Conservation (phyloP, 2,797 vertebrate species). For the Eurystomus glaucurus region DNA sequence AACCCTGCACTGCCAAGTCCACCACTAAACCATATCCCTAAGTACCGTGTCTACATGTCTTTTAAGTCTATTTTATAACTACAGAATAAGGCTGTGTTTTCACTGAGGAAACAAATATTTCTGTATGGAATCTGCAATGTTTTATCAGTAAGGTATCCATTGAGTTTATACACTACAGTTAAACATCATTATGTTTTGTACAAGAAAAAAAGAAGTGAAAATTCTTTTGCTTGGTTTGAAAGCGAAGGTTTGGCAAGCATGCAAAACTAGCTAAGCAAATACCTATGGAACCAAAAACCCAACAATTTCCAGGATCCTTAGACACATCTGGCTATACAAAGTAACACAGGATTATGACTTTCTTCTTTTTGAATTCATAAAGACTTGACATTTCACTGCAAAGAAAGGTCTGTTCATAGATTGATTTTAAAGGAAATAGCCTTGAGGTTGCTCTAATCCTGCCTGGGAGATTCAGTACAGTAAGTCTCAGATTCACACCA, state of each 20-base stretch:
- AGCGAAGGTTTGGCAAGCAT: background rate
- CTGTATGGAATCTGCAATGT: background rate
- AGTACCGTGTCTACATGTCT: rapidly evolving
- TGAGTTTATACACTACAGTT: background rate
- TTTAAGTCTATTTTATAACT: background rate
- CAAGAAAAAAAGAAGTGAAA: background rate
- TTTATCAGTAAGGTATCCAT: background rate
- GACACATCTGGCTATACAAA: background rate
- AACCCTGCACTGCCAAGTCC: background rate
- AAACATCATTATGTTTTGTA: background rate
- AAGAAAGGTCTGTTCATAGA: background rate
- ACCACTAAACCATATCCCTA: background rate
- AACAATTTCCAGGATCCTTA: background rate
- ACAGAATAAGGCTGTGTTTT: background rate
- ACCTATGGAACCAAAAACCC: background rate
- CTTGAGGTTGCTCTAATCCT: conserved; percentile 16
- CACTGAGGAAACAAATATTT: background rate
- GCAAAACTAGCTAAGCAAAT: background rate
- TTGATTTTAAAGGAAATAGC: conserved; percentile 17
- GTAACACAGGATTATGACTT: background rate
- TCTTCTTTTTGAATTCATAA: conserved; percentile 9
- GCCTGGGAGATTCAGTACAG: background rate
- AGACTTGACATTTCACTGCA: conserved; percentile 9
- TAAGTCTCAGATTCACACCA: background rate
- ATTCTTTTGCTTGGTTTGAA: background rate